Percentiles rank a stretch among this genome's conserved stretches.
Evolutionary conservation across 2,113 vertebrate genomes (phyloP).

Genomic region (Pomatostomus ruficeps): DNA sequence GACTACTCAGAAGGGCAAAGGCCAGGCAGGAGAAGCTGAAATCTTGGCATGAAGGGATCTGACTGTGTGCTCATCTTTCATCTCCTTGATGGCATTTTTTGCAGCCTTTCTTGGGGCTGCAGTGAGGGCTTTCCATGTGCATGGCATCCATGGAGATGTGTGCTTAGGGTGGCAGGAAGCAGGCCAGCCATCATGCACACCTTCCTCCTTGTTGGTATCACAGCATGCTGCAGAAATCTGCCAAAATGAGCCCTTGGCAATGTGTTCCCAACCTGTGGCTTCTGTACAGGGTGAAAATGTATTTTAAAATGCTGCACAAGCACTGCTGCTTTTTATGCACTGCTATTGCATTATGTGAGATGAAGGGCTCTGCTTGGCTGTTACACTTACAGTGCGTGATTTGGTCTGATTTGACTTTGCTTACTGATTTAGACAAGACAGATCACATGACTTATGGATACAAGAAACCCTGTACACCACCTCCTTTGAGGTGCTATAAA

Average conservation of each 20-base stretch:
- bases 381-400: background rate
- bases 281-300: background rate
- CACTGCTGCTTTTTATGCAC: background rate
- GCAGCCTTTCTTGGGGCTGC: background rate
- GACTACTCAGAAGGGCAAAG: background rate
- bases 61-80: background rate
- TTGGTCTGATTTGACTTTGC: background rate
- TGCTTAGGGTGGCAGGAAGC: background rate
- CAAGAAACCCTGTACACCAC: background rate
- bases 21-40: background rate
- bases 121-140: accelerated
- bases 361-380: background rate
- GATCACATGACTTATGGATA: background rate
- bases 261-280: background rate
- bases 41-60: background rate
- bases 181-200: accelerated
- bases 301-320: background rate
- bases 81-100: background rate
- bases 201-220: background rate
- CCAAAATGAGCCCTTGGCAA: background rate
- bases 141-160: accelerated
- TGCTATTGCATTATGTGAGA: background rate
- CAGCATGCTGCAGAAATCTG: background rate
- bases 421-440: background rate
- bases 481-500: background rate